Conservation (phyloP, 2,888 invertebrate species). For the Diaperis boleti region DNA sequence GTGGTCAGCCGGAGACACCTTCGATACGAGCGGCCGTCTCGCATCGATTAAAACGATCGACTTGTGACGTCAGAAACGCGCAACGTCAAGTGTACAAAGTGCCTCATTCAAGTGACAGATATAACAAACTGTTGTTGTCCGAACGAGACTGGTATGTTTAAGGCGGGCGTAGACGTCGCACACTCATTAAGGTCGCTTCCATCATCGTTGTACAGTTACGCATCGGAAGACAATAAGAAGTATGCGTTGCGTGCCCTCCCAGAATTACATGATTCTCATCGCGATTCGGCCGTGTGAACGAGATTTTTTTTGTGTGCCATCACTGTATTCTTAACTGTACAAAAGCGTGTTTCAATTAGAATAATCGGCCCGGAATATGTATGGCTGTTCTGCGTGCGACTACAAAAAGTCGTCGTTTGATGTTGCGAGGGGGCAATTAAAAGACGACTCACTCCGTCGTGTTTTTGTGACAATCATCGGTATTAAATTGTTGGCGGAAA, state of each 20-base stretch:
- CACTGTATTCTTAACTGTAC: background rate
- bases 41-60: constrained; percentile 3
- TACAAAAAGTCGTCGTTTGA: background rate
- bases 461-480: too few relatives aligned
- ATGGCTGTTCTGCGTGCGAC: too few relatives aligned
- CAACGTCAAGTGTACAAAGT: too few relatives aligned
- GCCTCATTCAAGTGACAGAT: too few relatives aligned
- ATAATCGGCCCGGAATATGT: background rate
- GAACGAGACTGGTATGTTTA: too few relatives aligned
- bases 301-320: constrained; percentile 11
- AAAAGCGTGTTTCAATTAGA: background rate
- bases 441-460: too few relatives aligned
- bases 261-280: constrained; percentile 37
- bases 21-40: constrained; percentile 7
- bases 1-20: constrained; percentile 16
- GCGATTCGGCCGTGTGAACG: constrained; percentile 36
- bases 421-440: background rate
- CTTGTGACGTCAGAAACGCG: too few relatives aligned
- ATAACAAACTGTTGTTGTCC: too few relatives aligned
- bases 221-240: constrained; percentile 41
- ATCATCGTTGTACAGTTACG: constrained; percentile 36
- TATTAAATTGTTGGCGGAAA: too few relatives aligned
- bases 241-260: constrained; percentile 39
- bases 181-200: constrained; percentile 32
- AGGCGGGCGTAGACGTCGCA: too few relatives aligned